Evolutionary conservation across 2,797 vertebrate species (phyloP), one percentile per base, ranked within the genome.

Genomic region (Esox masquinongy): DNA sequence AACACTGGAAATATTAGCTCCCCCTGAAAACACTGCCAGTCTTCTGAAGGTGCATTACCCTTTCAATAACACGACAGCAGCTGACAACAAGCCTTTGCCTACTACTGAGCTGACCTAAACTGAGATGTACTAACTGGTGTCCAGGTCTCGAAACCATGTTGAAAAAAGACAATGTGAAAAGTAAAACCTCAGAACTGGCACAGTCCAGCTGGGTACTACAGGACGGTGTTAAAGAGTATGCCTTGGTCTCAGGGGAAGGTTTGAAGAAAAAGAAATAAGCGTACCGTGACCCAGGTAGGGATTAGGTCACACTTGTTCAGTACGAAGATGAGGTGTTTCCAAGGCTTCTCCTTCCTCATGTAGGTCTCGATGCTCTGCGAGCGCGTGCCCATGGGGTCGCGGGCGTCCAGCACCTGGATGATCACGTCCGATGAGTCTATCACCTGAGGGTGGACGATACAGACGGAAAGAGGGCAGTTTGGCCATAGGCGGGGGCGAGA

Each of bases 281-380:
- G 92, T 90, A 99, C 98, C 17, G 98, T 99, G 78, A 95, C 98
- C 98, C 98, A 99, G 70, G 98, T 93, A 68, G 98, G 98, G 89
- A 99, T 92, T 63, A 99, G 96, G 82, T 99, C 98, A 91, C 98
- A 99, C 80, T 99, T 99, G 88, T 99, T 99, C 8, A 99, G 93
- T 76, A 99, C 96, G 85, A 99, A 99, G 86, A 99, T 96, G 17
- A 99, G 93, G 83, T 99, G 96, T 78, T 99, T 99, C 98, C 98
- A 99, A 14, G 94, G 86, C 72, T 99, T 99, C 87, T 99, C 98
- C 87, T 98, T 99, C 88, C 97, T 99, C 74, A 99, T 74, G 29
- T 97, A 99, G 4, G 92, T 72, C 88, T 99, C 98, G n/a, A 99
- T 97, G 6, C 94, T 97, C 76, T 94, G 90, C 1, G 98, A 99